A percentile compares a stretch with the other conserved stretches of the same genome.
Evolutionary conservation across 2,888 invertebrate species (phyloP).

Genomic region (Apantesis nais): DNA sequence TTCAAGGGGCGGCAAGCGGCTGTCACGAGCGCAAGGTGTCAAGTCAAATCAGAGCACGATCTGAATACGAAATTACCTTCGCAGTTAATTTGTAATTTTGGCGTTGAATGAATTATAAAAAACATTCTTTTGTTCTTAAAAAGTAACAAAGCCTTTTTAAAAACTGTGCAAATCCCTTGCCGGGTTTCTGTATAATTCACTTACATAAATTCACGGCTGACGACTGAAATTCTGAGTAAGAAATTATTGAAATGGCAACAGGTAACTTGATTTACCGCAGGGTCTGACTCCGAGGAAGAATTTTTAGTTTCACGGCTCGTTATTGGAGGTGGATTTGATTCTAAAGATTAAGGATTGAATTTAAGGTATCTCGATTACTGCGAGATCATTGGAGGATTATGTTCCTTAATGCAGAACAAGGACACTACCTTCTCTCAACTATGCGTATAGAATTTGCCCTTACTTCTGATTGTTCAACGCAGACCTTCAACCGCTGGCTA

Average conservation of each 20-base stretch:
- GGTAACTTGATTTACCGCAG: slow-evolving; percentile 43
- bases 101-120: slow-evolving; percentile 38
- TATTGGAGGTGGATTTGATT: slow-evolving; percentile 24
- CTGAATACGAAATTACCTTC: slow-evolving; percentile 26
- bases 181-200: slow-evolving; percentile 37
- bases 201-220: slow-evolving; percentile 43
- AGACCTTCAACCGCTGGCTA: too few species aligned
- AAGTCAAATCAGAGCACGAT: slow-evolving; percentile 18
- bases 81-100: slow-evolving; percentile 27
- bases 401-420: not conserved
- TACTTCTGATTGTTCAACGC: too few species aligned
- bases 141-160: slow-evolving; percentile 38
- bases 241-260: slow-evolving; percentile 46
- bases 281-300: slow-evolving; percentile 14
- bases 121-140: slow-evolving; percentile 38
- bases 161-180: slow-evolving; percentile 30
- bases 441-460: not conserved
- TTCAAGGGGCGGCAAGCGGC: not conserved
- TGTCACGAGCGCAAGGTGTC: slow-evolving; percentile 9
- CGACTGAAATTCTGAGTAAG: slow-evolving; percentile 38
- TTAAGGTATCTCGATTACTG: slow-evolving; percentile 7
- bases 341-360: slow-evolving; percentile 15
- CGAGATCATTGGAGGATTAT: slow-evolving; percentile 6
- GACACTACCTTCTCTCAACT: not conserved
- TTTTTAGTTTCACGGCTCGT: slow-evolving; percentile 35